These are phyloP conservation scores for Cossypha dichroa DNA, from an alignment of 2,797 vertebrate genomes.

Conservation along the genomic window DNA sequence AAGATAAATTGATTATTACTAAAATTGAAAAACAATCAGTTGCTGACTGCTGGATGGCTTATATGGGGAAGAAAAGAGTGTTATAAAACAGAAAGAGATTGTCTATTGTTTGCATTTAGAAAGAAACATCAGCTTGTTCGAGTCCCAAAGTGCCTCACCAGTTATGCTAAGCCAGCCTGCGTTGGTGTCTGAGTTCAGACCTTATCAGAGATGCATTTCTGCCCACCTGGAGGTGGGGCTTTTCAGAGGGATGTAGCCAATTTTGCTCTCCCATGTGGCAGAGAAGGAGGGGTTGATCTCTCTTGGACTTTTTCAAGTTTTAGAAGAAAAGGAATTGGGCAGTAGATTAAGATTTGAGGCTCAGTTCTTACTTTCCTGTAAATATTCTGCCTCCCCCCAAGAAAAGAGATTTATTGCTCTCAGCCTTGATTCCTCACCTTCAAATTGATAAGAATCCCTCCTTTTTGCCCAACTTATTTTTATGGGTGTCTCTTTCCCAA, in stretches of 20 bases:
- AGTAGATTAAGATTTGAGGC: background rate
- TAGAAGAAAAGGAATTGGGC: background rate
- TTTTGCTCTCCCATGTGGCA: background rate
- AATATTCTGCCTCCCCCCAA: background rate
- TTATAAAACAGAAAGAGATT: background rate
- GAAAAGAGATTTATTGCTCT: background rate
- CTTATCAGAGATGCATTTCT: background rate
- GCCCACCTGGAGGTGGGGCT: background rate
- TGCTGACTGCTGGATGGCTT: background rate
- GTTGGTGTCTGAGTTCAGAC: background rate
- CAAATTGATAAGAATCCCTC: background rate
- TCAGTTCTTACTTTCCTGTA: background rate
- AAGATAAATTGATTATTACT: slow-evolving; percentile 3
- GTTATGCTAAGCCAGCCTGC: background rate
- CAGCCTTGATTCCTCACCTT: background rate
- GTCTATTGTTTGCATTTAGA: background rate
- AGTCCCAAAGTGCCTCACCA: background rate
- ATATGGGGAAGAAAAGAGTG: slow-evolving; percentile 4
- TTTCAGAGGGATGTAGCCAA: background rate
- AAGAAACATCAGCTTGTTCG: background rate
- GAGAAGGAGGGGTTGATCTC: background rate
- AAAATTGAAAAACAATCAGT: background rate
- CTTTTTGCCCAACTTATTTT: background rate
- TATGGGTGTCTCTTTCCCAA: background rate
- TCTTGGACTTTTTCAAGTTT: background rate